phyloP scores from a whole-genome alignment of 2,888 invertebrate genomes.

The Deilephila elpenor region DNA sequence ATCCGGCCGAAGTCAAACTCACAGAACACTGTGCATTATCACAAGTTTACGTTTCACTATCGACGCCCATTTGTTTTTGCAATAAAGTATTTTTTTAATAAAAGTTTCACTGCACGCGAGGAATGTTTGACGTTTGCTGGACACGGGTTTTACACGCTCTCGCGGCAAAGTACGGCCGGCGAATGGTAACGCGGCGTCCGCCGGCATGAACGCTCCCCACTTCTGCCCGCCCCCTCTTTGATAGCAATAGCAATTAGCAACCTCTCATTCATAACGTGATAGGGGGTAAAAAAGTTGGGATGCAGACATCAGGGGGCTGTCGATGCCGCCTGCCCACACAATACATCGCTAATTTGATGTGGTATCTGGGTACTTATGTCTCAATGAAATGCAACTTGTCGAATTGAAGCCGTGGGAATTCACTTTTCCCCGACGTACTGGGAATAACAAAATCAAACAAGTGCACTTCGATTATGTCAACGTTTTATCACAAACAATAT shows the following conservation, averaged over 20 bases:
- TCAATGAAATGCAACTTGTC: conserved; percentile 48
- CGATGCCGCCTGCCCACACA: conserved; percentile 45
- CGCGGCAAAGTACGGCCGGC: conserved; percentile 70
- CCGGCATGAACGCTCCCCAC: conserved; percentile 48
- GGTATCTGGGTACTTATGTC: conserved; percentile 51
- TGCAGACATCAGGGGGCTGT: conserved; percentile 54
- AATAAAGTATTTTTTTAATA: conserved; percentile 65
- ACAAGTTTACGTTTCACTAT: conserved; percentile 79
- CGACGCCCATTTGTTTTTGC: conserved; percentile 77
- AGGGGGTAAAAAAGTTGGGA: conserved; percentile 67
- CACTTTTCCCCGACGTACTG: conserved; percentile 34
- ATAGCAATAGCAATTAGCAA: conserved; percentile 48
- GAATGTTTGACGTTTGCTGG: conserved; percentile 54
- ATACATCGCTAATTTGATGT: conserved; percentile 53
- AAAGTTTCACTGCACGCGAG: conserved; percentile 79
- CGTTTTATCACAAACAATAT: neutral
- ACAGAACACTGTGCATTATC: conserved; percentile 71
- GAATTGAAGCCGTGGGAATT: conserved; percentile 57
- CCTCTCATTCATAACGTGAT: conserved; percentile 76
- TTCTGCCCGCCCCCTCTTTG: conserved; percentile 41
- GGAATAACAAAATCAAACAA: neutral
- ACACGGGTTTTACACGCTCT: conserved; percentile 47
- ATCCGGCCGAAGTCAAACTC: conserved; percentile 43
- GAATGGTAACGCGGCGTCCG: conserved; percentile 63
- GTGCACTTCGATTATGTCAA: neutral